Base-by-base conservation (phyloP, 2,797 vertebrate species). In the Phalanger gymnotis region DNA sequence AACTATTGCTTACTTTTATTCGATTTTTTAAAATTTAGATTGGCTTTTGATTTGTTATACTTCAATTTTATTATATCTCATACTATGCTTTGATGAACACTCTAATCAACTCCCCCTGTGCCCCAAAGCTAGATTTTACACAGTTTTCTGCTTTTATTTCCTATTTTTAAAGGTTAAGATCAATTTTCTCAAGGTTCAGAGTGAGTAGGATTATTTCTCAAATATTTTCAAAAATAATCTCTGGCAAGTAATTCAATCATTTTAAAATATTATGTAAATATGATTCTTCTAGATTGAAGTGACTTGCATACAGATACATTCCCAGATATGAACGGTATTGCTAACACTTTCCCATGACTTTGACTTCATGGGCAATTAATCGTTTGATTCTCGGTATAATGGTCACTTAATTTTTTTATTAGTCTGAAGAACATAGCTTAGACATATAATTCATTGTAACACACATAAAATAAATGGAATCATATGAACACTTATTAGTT, bases 101-200 rank as follows among this genome's bases (percentile, higher is more conserved):
- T 25, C 0, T 91, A 91, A 91, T 34, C 31, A 54, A 54, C 2
- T n/a, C 54, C 31, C 4, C 4, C 31, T 51, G 51, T 19, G 22
- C 5, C 90, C 14, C 54, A 54, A 54, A 54, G 6, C 54, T 91
- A n/a, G 53, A 19, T 73, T 73, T 73, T 73, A 40, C 12, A 4
- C 10, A 40, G 1, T 91, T n/a, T 54, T 56, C 3, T 89, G 6
- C 51, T 30, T 81, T 1, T 40, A 19, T 91, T 90, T 95, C 92
- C 47, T 53, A 58, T 3, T 13, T 91, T 96, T 95, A 73, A 16
- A 40, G 92, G 73, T 96, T 95, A 40, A 93, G 34, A 56, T 93
- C 4, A 66, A 54, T 73, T 27, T 27, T 11, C 91, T 1, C 16
- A 73, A 53, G 30, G 93, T 54, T 95, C 9, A 95, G 95, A 30